Percentiles rank a stretch among this genome's conserved stretches.
Conservation (phyloP, 1,140 invertebrate genomes). For the Apis cerana region DNA sequence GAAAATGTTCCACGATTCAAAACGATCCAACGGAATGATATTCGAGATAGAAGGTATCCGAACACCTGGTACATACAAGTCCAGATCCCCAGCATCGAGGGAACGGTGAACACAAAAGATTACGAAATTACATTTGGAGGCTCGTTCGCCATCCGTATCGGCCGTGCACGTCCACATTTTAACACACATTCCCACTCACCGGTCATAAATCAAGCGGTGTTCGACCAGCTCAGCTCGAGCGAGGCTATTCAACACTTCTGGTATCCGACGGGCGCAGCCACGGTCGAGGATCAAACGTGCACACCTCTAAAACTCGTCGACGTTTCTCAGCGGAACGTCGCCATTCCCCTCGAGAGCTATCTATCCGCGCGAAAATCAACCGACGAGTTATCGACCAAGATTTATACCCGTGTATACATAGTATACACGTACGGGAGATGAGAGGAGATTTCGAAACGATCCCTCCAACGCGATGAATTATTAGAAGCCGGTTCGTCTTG, state of each 20-base stretch:
- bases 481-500: conserved; percentile 5
- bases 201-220: background rate
- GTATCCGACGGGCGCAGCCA: conserved; percentile 43
- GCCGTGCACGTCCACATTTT: background rate
- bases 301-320: background rate
- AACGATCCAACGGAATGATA: too few species aligned
- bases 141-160: background rate
- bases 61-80: background rate
- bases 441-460: conserved; percentile 38
- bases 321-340: background rate
- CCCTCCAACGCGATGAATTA: conserved; percentile 21
- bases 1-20: too few species aligned
- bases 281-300: background rate
- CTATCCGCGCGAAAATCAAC: background rate
- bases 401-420: background rate
- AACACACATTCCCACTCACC: background rate
- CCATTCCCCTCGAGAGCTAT: background rate
- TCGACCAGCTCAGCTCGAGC: background rate
- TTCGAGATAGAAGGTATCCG: too few species aligned
- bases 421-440: background rate
- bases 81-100: background rate
- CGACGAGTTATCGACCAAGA: conserved; percentile 15
- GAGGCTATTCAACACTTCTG: conserved; percentile 10
- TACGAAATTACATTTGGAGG: background rate
- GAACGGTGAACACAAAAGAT: background rate